A percentile compares a stretch with the other conserved stretches of the same genome.
phyloP scores from a whole-genome alignment of 2,888 invertebrate genomes.

The Polylopha cassiicola region DNA sequence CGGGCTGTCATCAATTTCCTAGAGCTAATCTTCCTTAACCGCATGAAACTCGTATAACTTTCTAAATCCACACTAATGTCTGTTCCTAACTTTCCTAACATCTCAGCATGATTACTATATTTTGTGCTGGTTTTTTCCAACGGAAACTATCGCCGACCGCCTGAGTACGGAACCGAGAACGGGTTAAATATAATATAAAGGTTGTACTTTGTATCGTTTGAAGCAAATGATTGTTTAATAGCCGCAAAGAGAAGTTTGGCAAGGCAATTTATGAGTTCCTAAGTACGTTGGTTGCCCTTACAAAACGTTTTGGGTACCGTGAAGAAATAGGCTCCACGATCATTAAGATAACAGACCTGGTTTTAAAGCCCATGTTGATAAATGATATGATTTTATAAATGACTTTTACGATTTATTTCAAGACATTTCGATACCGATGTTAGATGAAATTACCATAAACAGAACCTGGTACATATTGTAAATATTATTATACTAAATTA shows the following conservation, averaged over 20 bases:
- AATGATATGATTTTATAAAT: constrained; percentile 15
- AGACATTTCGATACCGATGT: neutral
- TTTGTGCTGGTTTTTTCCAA: too few species aligned
- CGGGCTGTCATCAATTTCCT: constrained; percentile 24
- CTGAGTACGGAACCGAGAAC: constrained; percentile 6
- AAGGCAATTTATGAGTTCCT: constrained; percentile 37
- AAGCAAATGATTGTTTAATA: constrained; percentile 42
- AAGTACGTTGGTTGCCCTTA: constrained; percentile 36
- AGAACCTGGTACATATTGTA: too few species aligned
- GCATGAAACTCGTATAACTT: constrained; percentile 13
- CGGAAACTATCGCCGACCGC: too few species aligned
- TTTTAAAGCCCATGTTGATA: constrained; percentile 14
- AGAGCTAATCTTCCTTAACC: constrained; percentile 30
- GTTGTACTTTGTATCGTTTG: constrained; percentile 30
- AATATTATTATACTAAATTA: too few species aligned
- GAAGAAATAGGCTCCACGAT: constrained; percentile 26
- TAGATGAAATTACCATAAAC: too few species aligned
- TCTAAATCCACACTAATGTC: constrained; percentile 6
- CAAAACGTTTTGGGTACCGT: constrained; percentile 36
- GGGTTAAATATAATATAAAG: constrained; percentile 24
- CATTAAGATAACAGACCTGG: constrained; percentile 22
- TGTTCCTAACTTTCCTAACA: constrained; percentile 4
- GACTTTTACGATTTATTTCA: neutral
- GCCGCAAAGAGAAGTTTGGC: constrained; percentile 35
- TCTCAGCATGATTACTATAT: too few species aligned